Base-by-base conservation (phyloP, 2,888 invertebrate genomes). In the Dorcus hopei region DNA sequence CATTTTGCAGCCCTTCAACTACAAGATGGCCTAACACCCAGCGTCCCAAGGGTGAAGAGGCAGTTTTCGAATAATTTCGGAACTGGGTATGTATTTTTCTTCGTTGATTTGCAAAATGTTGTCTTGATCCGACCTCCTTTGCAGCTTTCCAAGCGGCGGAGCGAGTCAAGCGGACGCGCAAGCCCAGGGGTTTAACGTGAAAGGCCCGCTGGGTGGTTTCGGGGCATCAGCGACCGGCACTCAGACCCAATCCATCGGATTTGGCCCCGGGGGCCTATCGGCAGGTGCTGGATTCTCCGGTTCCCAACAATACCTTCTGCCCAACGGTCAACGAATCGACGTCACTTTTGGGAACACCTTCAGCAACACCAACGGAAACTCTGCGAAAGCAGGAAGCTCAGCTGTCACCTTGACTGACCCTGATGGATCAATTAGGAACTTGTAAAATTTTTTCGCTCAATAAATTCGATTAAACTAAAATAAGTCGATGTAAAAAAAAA, bases 271-370 rank as follows among this genome's bases (percentile, higher is more conserved):
- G 51, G 63, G 63, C 26, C 38, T 57, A 38, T 16, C 57, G 7
- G 76, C 74, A 39, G 61, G 75, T 0, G 79, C 75, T 2, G 78
- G 76, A 3, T 73, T 77, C 39, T 76, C 79, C 0, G 72, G 72
- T 9, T 75, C 73, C 49, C 80, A 79, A 63, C 71, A 70, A 3
- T 80, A 74, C 52, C 68, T 67, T 2, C 65, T 80, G 19, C 79
- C 79, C 26, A 77, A 77, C 64, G 80, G 80, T 5, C 73, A 80
- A 55, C 73, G 74, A 2, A 65, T 80, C 1, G 77, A 76, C 57
- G 72, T 81, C 38, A 70, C 76, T 2, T 74, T 74, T 49, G 70
- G 76, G 3, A 77, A 77, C 58, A 75, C 70, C 48, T 78, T 77
- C 62, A 71, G 76, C 39, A 71, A 26, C 58, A 52, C 39, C 19